phyloP scores from a whole-genome alignment of 2,113 vertebrate species.

The Siniperca chuatsi region DNA sequence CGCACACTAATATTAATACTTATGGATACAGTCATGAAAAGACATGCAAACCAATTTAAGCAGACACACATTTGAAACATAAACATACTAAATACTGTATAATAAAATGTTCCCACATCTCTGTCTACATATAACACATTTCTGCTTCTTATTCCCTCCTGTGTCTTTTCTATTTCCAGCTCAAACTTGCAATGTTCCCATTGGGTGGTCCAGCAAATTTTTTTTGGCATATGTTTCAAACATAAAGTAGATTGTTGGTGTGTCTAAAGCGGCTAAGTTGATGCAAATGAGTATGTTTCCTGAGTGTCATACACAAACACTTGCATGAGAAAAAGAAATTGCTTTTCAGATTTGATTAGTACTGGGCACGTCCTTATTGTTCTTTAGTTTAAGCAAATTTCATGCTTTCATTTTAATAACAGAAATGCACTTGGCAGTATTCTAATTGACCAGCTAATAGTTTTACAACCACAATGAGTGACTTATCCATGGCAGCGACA shows the following conservation, averaged over 20 bases:
- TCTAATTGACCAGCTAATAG: slow-evolving; percentile 24
- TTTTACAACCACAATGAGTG: slow-evolving; percentile 7
- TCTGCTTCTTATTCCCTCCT: neutral
- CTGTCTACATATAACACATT: neutral
- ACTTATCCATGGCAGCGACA: slow-evolving; percentile 6
- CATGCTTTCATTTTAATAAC: slow-evolving; percentile 36
- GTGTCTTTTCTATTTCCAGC: neutral
- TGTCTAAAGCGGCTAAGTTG: neutral
- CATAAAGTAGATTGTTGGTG: neutral
- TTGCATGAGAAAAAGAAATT: neutral
- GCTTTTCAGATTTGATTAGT: slow-evolving; percentile 22
- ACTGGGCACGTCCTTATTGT: neutral
- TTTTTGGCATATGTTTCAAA: neutral
- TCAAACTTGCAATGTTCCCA: neutral
- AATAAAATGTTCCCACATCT: neutral
- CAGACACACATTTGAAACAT: neutral
- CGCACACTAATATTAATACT: neutral
- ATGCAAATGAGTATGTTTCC: neutral
- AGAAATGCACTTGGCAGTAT: slow-evolving; percentile 33
- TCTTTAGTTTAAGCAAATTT: slow-evolving; percentile 37
- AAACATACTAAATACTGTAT: neutral
- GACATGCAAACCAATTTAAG: neutral
- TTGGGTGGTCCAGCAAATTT: neutral
- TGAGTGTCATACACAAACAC: neutral
- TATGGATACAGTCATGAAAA: neutral